Conservation (phyloP, 2,113 vertebrate species). For the Thymallus thymallus region DNA sequence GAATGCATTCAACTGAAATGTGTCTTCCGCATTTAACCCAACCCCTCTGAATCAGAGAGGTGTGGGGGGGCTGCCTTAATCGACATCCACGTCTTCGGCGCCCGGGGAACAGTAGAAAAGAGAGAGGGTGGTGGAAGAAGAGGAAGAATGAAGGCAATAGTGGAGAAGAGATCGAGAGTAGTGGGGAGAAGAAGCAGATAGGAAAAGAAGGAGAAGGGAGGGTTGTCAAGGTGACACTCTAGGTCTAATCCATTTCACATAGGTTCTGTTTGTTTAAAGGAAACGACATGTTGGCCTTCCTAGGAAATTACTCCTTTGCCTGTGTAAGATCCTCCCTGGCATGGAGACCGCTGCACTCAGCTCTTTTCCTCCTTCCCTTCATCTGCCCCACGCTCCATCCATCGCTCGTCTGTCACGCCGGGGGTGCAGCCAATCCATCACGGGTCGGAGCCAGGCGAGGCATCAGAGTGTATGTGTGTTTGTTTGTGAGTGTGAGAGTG, state of each 20-base stretch:
- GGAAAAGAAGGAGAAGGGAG: constrained; percentile 11
- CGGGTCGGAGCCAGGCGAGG: constrained; percentile 58
- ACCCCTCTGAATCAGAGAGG: too few species aligned
- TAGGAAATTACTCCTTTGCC: constrained; percentile 33
- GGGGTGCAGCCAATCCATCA: constrained; percentile 81
- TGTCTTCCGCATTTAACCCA: too few species aligned
- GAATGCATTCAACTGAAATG: too few species aligned
- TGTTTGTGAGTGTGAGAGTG: constrained; percentile 25
- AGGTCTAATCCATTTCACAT: constrained; percentile 49
- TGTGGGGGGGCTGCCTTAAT: too few species aligned
- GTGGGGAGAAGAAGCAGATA: not conserved
- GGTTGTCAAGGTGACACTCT: constrained; percentile 45
- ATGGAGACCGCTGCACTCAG: constrained; percentile 63
- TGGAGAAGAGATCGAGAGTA: not conserved
- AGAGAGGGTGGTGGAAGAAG: not conserved
- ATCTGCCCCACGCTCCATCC: constrained; percentile 74
- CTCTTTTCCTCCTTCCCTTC: constrained; percentile 65
- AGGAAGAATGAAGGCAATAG: not conserved
- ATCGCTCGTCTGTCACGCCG: constrained; percentile 76
- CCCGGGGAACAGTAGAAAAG: too few species aligned
- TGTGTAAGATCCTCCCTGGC: constrained; percentile 66
- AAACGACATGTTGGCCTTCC: constrained; percentile 64
- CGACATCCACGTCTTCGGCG: too few species aligned
- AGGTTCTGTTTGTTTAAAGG: constrained; percentile 66
- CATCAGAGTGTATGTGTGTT: constrained; percentile 3